Evolutionary conservation across 2,113 vertebrate genomes (phyloP).

Genomic region (Triplophysa dalaica): DNA sequence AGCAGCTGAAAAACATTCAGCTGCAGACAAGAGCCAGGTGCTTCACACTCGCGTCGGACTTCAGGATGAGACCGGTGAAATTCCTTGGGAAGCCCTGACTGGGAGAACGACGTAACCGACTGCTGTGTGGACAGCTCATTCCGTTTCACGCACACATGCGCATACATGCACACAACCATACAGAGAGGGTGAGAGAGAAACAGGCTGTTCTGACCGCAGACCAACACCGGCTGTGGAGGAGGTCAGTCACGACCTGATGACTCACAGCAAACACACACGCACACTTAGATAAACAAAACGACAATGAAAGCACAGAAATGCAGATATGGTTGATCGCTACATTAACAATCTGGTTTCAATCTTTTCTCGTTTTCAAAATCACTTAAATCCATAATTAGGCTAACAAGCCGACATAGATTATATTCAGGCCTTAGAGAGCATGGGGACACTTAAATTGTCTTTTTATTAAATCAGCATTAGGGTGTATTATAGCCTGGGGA

Average conservation of each 20-base stretch:
- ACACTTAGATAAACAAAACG: constrained; percentile 34
- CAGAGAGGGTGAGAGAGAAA: constrained; percentile 63
- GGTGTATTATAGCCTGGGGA: too few relatives aligned
- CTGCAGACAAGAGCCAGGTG: constrained; percentile 42
- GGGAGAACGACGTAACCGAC: constrained; percentile 1
- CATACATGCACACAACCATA: constrained; percentile 13
- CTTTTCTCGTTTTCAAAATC: background rate
- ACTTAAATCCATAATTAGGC: background rate
- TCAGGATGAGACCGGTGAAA: background rate
- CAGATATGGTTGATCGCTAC: background rate
- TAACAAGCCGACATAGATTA: background rate
- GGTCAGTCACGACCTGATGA: constrained; percentile 70
- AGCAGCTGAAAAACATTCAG: constrained; percentile 14
- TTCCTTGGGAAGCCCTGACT: constrained; percentile 1
- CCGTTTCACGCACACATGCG: constrained; percentile 57
- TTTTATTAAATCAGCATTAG: too few relatives aligned
- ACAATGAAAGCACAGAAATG: constrained; percentile 1
- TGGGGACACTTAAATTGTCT: too few relatives aligned
- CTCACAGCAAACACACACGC: constrained; percentile 59
- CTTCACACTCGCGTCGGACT: constrained; percentile 15
- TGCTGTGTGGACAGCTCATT: constrained; percentile 71
- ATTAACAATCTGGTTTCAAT: background rate
- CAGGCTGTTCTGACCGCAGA: constrained; percentile 67
- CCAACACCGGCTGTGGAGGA: constrained; percentile 61
- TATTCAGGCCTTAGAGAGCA: background rate